phyloP scores from a whole-genome alignment of 2,797 vertebrate species.

The Cryptoblepharus egeriae region DNA sequence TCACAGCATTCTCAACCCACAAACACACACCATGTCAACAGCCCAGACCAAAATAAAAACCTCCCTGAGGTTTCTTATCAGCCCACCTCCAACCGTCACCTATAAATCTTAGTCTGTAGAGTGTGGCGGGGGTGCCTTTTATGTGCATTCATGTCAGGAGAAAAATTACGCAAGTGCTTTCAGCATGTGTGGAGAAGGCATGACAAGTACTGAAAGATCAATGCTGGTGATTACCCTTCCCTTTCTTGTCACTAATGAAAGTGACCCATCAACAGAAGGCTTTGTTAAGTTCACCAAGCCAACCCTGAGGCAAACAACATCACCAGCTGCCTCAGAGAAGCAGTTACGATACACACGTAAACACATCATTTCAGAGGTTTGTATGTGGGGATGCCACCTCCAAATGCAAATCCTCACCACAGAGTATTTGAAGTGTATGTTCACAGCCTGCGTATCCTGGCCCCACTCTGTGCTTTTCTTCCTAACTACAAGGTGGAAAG shows the following conservation, averaged over 20 bases:
- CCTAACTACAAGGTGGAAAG: no score
- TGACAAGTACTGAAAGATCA: background rate
- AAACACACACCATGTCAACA: background rate
- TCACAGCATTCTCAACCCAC: conserved; percentile 21
- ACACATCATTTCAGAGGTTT: background rate
- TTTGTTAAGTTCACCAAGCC: background rate
- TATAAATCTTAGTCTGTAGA: conserved; percentile 38
- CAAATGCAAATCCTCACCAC: no score
- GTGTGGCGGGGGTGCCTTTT: background rate
- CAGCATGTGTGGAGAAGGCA: conserved; percentile 2
- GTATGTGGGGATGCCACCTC: background rate
- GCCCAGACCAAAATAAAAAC: conserved; percentile 27
- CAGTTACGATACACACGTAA: background rate
- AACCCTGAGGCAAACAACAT: background rate
- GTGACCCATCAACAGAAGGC: background rate
- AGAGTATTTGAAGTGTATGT: no score
- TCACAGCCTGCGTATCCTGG: no score
- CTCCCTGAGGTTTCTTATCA: conserved; percentile 41
- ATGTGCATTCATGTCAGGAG: conserved; percentile 6
- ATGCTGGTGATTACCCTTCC: conserved; percentile 4
- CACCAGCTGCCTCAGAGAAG: background rate
- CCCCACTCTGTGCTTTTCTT: no score
- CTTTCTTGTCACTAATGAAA: conserved; percentile 26
- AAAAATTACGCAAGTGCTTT: conserved; percentile 11
- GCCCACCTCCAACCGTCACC: conserved; percentile 20